phyloP scores from a whole-genome alignment of 1,140 invertebrate species.

The Drosophila ohnishii region DNA sequence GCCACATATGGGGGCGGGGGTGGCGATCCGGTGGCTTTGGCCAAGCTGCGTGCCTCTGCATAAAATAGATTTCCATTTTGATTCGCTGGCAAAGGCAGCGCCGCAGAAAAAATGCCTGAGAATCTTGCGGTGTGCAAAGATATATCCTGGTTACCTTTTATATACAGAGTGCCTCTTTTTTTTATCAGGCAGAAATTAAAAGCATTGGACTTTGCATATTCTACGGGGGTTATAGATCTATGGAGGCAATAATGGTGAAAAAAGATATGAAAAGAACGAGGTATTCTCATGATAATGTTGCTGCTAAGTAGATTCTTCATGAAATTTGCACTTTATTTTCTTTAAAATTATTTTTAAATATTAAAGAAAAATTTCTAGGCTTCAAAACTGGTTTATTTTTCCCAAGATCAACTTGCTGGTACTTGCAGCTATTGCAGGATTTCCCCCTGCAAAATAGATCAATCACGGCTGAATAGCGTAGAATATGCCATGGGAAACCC shows the following conservation, averaged over 20 bases:
- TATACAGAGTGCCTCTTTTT: background rate
- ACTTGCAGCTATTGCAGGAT: slow-evolving; percentile 10
- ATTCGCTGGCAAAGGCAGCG: slow-evolving; percentile 44
- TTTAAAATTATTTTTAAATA: background rate
- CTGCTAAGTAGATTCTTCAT: background rate
- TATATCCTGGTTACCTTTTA: slow-evolving; percentile 3
- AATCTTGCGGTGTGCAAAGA: slow-evolving; percentile 10
- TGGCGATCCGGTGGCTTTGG: slow-evolving; percentile 25
- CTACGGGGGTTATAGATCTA: background rate
- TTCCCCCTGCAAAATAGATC: slow-evolving; percentile 25
- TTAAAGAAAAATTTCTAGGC: background rate
- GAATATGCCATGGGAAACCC: slow-evolving; percentile 26
- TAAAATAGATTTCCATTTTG: slow-evolving; percentile 78
- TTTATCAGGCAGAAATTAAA: slow-evolving; percentile 1
- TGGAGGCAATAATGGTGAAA: background rate
- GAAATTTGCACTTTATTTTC: background rate
- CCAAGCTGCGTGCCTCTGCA: slow-evolving; percentile 66
- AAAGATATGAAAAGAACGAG: too few relatives aligned
- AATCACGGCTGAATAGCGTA: slow-evolving; percentile 35
- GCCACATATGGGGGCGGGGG: slow-evolving; percentile 17
- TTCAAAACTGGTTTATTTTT: background rate
- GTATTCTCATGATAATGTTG: background rate
- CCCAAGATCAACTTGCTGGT: slow-evolving; percentile 7
- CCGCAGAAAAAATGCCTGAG: slow-evolving; percentile 10
- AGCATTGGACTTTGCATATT: background rate